Evolutionary conservation across 2,888 invertebrate species (phyloP).

Genomic region (Diabrotica balteata): DNA sequence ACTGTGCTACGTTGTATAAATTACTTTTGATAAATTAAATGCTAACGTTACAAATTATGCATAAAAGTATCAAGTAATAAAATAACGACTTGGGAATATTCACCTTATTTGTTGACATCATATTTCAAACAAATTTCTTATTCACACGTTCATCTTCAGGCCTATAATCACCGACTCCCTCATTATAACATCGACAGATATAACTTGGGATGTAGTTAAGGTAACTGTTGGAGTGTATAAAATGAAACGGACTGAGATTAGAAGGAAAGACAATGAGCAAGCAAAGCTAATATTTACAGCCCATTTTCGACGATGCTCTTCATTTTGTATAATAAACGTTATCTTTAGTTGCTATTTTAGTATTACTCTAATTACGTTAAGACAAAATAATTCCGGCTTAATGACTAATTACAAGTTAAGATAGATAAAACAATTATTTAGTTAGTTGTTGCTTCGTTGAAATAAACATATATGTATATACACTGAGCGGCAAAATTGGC

Average conservation of each 20-base stretch:
- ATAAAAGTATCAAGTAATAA: no score
- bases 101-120: no score
- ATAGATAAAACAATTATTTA: slow-evolving; percentile 5
- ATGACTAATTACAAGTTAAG: background rate
- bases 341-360: slow-evolving; percentile 2
- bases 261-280: slow-evolving; percentile 5
- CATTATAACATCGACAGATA: slow-evolving; percentile 2
- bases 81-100: no score
- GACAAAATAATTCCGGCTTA: background rate
- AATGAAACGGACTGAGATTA: slow-evolving; percentile 1
- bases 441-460: no score
- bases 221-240: slow-evolving; percentile 7
- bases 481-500: no score
- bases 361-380: background rate
- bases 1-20: no score
- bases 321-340: slow-evolving; percentile 3
- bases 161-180: no score
- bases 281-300: slow-evolving; percentile 9
- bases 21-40: no score
- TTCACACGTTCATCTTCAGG: no score
- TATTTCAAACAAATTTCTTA: no score
- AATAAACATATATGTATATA: no score
- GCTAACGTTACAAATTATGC: no score
- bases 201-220: slow-evolving; percentile 4
- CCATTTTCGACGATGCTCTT: background rate